Base-by-base conservation (phyloP, 2,888 invertebrate genomes). In the Alitta virens region DNA sequence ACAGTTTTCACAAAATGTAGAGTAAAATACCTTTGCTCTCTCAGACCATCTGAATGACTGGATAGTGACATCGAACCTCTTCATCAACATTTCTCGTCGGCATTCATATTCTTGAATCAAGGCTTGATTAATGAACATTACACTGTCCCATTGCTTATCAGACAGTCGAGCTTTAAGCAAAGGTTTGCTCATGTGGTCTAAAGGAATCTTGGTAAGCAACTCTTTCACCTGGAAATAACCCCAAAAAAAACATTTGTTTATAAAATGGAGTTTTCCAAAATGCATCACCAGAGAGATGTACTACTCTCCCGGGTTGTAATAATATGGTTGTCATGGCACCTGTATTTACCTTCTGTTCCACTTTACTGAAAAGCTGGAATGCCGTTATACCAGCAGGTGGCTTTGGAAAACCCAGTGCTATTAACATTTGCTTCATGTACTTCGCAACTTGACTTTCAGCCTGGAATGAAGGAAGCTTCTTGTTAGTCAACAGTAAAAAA, bases 61-160 rank as follows among this genome's bases (percentile, higher is more conserved):
- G 73, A 98, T 88, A 0, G 98, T 99, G 64, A 96, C 95, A 81
- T 98, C 97, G 40, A 98, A 83, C 55, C 98, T 86, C 56, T 94
- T 94, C 5, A 97, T 84, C 68, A 98, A 85, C 85, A 94, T 92
- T 78, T 94, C 90, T 62, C 94, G 85, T 55, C 97, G 84, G 64
- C 91, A 84, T 70, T 87, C 86, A 77, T 94, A 98, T 75, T 98
- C 97, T 16, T 88, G 86, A 60, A 87, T 87, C 77, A 97, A 85
- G 65, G 91, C 89, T 0, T 86, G 83, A 75, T 91, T 90, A 0
- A 89, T 81, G 5, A 85, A 83, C 58, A 89, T 87, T 1, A 98
- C 77, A 27, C 87, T 84, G 51, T 87, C 85, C 96, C 96, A 98
- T 70, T 97, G 94, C 63, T 88, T 88, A 43, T 89, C 89, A 0